Conservation (phyloP, 2,797 vertebrate genomes). For the Gallinago stenura region DNA sequence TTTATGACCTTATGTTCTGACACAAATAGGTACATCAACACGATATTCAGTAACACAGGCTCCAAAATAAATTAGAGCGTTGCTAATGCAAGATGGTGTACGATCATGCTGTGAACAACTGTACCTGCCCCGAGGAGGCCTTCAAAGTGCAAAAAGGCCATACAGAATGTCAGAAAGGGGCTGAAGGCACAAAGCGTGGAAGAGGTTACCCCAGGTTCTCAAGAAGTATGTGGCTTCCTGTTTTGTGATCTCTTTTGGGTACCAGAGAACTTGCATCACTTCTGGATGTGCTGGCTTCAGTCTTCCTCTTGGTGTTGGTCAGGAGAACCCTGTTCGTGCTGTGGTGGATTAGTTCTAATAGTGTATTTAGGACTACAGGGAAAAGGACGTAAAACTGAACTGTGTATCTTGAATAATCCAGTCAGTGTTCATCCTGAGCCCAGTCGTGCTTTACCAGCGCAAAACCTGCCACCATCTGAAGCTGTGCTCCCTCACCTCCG, state of each 20-base stretch:
- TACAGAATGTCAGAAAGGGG: not conserved
- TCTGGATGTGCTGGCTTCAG: not conserved
- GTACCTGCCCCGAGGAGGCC: not conserved
- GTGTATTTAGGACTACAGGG: not conserved
- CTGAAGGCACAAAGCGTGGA: not conserved
- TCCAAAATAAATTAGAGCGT: not conserved
- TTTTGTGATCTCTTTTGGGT: not conserved
- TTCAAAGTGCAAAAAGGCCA: not conserved
- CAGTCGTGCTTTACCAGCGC: not conserved
- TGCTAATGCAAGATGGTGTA: not conserved
- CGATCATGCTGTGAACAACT: not conserved
- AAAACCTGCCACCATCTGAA: rapidly evolving
- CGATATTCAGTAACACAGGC: not conserved
- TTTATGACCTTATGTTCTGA: not conserved
- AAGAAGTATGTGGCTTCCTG: not conserved
- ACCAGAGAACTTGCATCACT: not conserved
- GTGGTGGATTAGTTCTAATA: not conserved
- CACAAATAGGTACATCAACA: not conserved
- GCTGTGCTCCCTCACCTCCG: rapidly evolving
- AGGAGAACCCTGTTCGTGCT: not conserved
- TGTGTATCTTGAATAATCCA: not conserved
- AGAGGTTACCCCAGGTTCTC: not conserved
- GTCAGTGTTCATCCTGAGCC: not conserved
- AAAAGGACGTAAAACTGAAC: not conserved
- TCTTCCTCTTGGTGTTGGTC: not conserved